phyloP scores from a whole-genome alignment of 37 sponge, comb jelly and placozoan genomes.

The Oscarella lobularis region DNA sequence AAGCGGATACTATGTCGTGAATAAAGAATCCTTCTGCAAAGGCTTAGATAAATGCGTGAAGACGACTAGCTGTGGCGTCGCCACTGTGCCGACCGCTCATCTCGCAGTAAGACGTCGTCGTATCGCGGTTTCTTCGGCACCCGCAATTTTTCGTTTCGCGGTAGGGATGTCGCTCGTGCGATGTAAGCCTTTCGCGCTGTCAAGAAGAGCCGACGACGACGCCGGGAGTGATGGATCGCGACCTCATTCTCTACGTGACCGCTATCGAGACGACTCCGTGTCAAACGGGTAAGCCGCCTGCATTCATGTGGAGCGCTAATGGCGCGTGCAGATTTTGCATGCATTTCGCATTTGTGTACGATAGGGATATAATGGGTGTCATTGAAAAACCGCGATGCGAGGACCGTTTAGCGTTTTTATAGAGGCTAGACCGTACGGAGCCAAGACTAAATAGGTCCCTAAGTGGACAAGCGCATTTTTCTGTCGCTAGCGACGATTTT shows the following conservation, averaged over 20 bases:
- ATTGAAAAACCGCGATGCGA: too few relatives aligned
- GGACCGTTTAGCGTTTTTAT: too few relatives aligned
- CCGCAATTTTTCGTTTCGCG: background rate
- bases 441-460: too few relatives aligned
- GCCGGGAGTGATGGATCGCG: background rate
- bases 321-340: too few relatives aligned
- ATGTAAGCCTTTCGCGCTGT: background rate
- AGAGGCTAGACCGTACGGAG: too few relatives aligned
- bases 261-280: background rate
- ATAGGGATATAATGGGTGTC: too few relatives aligned
- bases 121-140: background rate
- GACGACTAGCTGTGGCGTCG: slow-evolving; percentile 23
- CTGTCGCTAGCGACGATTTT: too few relatives aligned
- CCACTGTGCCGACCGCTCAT: slow-evolving; percentile 18
- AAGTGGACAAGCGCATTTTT: too few relatives aligned
- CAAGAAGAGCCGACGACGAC: background rate
- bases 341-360: too few relatives aligned
- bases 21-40: too few relatives aligned
- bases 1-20: background rate
- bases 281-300: background rate
- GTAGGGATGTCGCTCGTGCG: background rate
- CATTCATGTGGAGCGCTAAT: too few relatives aligned
- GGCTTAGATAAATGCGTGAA: background rate
- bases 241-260: background rate
- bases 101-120: slow-evolving; percentile 32